Evolutionary conservation across 1,140 invertebrate species (phyloP).

Genomic region (Zaprionus camerounensis): DNA sequence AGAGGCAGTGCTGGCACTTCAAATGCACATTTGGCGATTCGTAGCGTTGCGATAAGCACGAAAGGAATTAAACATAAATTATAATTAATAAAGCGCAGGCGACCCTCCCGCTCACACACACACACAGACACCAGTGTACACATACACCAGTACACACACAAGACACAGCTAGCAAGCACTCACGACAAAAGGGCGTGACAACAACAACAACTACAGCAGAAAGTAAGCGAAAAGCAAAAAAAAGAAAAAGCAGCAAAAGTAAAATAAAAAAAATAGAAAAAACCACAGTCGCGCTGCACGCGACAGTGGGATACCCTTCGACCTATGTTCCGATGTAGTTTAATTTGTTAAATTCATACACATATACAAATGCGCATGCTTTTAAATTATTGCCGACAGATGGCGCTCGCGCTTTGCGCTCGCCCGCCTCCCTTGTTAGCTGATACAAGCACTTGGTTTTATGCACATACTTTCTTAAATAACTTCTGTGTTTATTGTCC

Average conservation of each 20-base stretch:
- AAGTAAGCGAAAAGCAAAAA: neutral
- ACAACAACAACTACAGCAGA: constrained; percentile 19
- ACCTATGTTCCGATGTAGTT: too few species aligned
- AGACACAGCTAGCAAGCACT: constrained; percentile 16
- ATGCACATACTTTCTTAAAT: too few species aligned
- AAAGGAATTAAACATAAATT: constrained; percentile 70
- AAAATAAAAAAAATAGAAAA: too few species aligned
- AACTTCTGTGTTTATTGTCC: too few species aligned
- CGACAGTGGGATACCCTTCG: too few species aligned
- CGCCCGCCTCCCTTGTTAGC: too few species aligned
- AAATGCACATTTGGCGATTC: constrained; percentile 47
- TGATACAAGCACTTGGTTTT: too few species aligned
- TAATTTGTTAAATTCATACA: too few species aligned
- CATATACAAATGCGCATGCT: too few species aligned
- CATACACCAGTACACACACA: constrained; percentile 4
- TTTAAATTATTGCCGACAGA: too few species aligned
- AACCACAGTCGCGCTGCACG: too few species aligned
- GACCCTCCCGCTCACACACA: constrained; percentile 26
- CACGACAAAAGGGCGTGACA: constrained; percentile 60
- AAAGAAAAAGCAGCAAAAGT: constrained; percentile 8
- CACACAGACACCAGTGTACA: neutral
- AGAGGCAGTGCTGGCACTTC: constrained; percentile 4
- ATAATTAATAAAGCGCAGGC: constrained; percentile 71
- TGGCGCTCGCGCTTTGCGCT: too few species aligned
- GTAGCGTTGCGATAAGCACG: constrained; percentile 55